These are phyloP conservation scores for Macrotus californicus DNA, from an alignment of 2,113 vertebrate species.

Conservation along the genomic window DNA sequence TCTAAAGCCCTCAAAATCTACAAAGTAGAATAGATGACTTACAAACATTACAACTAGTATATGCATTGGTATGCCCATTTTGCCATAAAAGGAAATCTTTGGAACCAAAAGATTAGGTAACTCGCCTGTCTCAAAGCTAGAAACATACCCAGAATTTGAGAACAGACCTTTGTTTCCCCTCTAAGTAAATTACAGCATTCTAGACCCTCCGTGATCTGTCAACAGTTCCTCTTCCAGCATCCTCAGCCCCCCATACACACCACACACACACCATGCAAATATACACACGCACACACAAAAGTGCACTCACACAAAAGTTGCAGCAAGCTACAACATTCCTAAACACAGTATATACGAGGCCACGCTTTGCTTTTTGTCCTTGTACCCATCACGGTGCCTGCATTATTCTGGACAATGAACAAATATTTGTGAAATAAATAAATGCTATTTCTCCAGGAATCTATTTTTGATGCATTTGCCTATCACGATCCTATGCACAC, in stretches of 20 bases:
- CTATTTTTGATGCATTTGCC: not conserved
- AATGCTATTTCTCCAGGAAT: not conserved
- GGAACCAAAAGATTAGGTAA: not conserved
- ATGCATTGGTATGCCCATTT: not conserved
- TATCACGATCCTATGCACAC: not conserved
- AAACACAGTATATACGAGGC: not conserved
- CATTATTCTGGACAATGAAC: not conserved
- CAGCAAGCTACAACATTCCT: not conserved
- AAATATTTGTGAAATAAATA: not conserved
- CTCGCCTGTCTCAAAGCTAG: not conserved
- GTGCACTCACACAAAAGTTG: not conserved
- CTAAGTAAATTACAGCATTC: not conserved
- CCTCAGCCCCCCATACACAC: no score
- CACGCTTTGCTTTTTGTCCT: not conserved
- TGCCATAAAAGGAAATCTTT: not conserved
- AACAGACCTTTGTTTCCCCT: not conserved
- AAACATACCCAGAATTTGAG: not conserved
- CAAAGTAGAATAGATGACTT: not conserved
- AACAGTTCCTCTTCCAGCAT: not conserved
- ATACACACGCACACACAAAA: not conserved
- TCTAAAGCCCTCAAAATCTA: not conserved
- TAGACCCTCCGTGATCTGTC: not conserved
- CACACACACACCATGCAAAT: no score
- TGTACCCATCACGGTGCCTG: not conserved
- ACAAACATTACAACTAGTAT: not conserved